Percentiles rank a stretch among this genome's conserved stretches.
Conservation (phyloP, 2,888 invertebrate genomes). For the Acleris laterana region DNA sequence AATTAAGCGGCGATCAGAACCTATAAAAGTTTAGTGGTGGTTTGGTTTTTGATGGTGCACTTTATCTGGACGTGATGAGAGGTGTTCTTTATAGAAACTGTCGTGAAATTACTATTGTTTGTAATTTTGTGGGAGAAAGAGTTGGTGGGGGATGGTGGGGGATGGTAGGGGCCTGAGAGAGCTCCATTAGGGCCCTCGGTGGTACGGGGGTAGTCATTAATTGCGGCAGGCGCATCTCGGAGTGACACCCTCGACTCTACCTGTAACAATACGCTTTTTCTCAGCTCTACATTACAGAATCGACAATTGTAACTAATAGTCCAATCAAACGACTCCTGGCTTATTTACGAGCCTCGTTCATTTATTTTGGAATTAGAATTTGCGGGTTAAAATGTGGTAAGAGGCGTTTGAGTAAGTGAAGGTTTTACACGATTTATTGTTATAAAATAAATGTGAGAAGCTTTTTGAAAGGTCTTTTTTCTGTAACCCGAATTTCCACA, state of each 20-base stretch:
- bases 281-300: conserved; percentile 25
- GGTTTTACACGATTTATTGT: conserved; percentile 2
- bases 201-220: conserved; percentile 52
- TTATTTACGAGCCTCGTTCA: conserved; percentile 29
- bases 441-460: conserved; percentile 5
- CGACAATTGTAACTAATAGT: conserved; percentile 29
- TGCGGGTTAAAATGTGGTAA: conserved; percentile 2
- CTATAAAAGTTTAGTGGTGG: conserved; percentile 33
- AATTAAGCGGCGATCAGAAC: conserved; percentile 30
- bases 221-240: conserved; percentile 47
- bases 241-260: conserved; percentile 45
- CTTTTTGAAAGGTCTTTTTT: too few relatives aligned
- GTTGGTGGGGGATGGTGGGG: conserved; percentile 38
- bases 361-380: conserved; percentile 29
- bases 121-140: conserved; percentile 21
- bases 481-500: too few relatives aligned
- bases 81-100: conserved; percentile 26
- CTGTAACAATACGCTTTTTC: conserved; percentile 46
- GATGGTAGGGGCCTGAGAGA: conserved; percentile 45
- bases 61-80: conserved; percentile 18
- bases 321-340: conserved; percentile 24
- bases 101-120: conserved; percentile 29
- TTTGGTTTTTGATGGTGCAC: conserved; percentile 35
- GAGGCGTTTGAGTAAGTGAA: conserved; percentile 16
- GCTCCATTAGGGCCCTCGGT: conserved; percentile 55